A percentile compares a stretch with the other conserved stretches of the same genome.
Conservation (phyloP, 1,140 invertebrate species). For the Agrilus planipennis region DNA sequence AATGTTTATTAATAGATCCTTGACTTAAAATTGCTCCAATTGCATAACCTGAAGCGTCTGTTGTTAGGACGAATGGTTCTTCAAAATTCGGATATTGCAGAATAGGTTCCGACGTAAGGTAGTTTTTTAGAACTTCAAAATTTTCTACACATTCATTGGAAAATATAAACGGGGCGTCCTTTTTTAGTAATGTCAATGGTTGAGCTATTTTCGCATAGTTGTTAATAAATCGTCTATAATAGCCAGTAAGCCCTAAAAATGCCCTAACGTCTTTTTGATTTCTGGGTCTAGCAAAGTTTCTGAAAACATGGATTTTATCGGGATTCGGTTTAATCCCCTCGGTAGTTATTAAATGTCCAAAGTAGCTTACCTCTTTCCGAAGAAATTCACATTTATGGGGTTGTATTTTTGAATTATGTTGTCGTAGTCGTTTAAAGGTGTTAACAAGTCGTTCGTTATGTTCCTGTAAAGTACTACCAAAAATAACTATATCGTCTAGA, state of each 20-base stretch:
- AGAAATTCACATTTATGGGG: slow-evolving; percentile 5
- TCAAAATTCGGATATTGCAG: too few relatives aligned
- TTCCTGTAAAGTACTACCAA: slow-evolving; percentile 3
- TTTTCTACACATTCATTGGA: too few relatives aligned
- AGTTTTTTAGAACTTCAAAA: too few relatives aligned
- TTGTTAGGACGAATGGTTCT: too few relatives aligned
- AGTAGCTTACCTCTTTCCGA: background rate
- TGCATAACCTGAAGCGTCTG: too few relatives aligned
- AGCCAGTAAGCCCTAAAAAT: slow-evolving; percentile 22
- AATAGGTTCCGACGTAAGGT: too few relatives aligned
- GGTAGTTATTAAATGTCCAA: background rate
- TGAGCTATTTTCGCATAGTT: slow-evolving; percentile 20
- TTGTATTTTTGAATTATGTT: slow-evolving; percentile 6
- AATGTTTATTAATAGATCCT: too few relatives aligned
- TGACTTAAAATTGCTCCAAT: too few relatives aligned
- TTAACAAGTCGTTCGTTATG: slow-evolving; percentile 7
- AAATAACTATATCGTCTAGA: slow-evolving; percentile 14
- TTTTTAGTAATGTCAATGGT: slow-evolving; percentile 16
- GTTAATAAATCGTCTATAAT: slow-evolving; percentile 22
- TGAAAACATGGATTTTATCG: slow-evolving; percentile 18
- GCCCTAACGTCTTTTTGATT: slow-evolving; percentile 18
- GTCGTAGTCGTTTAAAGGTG: slow-evolving; percentile 3
- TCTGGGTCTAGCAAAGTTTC: slow-evolving; percentile 17
- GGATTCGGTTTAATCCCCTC: slow-evolving; percentile 21
- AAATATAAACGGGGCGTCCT: too few relatives aligned